Conservation (phyloP, 2,888 invertebrate species). For the Drosophila formosana region DNA sequence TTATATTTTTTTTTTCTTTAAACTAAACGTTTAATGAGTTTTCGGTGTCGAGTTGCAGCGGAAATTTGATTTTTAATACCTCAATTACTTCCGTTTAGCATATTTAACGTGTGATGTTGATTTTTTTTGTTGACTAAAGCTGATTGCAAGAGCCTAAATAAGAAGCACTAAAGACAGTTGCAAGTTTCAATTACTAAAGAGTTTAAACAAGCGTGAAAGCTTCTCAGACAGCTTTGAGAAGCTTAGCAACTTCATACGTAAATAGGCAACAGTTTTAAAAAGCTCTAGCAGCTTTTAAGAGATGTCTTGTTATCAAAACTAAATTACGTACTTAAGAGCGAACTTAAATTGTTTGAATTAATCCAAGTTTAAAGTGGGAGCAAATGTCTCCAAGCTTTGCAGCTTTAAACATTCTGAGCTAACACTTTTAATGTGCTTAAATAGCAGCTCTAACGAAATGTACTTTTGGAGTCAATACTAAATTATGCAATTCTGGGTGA, state of each 20-base stretch:
- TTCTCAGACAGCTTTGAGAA: neutral
- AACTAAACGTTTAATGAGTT: slow-evolving; percentile 20
- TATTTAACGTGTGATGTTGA: neutral
- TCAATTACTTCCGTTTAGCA: slow-evolving; percentile 59
- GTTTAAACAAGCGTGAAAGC: neutral
- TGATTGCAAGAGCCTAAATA: neutral
- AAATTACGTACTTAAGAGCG: no score
- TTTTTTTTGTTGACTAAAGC: slow-evolving; percentile 3
- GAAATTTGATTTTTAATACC: slow-evolving; percentile 52
- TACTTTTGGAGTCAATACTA: neutral
- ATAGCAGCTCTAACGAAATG: neutral
- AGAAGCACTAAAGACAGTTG: neutral
- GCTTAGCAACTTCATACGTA: neutral
- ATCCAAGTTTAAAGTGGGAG: no score
- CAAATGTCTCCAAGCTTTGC: neutral
- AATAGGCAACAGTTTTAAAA: no score
- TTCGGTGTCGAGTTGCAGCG: slow-evolving; percentile 49
- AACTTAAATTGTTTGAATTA: no score
- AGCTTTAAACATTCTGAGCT: neutral
- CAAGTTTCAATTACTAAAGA: neutral
- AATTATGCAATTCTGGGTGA: no score
- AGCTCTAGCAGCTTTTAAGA: no score
- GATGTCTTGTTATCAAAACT: no score
- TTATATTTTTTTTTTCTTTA: neutral
- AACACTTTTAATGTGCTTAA: neutral